Base-by-base conservation (phyloP, 2,797 vertebrate species). In the Dryobates pubescens region DNA sequence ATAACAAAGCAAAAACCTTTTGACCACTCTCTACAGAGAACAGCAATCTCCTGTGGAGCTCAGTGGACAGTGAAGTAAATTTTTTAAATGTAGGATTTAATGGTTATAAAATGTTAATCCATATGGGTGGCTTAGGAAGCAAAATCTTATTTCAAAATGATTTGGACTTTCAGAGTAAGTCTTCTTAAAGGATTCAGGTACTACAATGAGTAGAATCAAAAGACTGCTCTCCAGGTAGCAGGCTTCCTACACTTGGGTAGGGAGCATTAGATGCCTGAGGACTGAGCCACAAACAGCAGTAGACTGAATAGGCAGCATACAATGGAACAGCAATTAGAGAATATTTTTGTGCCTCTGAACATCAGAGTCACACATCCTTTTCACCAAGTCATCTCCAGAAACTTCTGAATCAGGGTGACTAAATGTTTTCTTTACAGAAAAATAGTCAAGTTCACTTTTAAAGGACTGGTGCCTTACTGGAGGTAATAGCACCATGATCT, bases 91-190 rank as follows among this genome's bases (percentile, higher is more conserved):
- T 34, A 75, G 26, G 24, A 78, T 81, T 91, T 93, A 92, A 68
- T 81, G 47, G 59, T 77, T 87, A n/a, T 67, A 86, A 86, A 87
- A 72, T 88, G 26, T 57, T 93, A 94, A 88, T 83, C 47, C n/a
- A n/a, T 75, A n/a, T 81, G 34, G 24, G 82, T 73, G 27, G 53
- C 4, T 67, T 73, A 92, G 84, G 76, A 70, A 72, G 89, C 57
- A 89, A 91, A 93, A 92, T 90, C 36, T 72, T 63, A 51, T 58
- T 94, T 93, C 63, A 63, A 92, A 89, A 73, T 63, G 47, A 82
- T 76, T 86, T 84, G 30, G 47, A 49, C 67, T 36, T 65, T 74
- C 19, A 78, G 47, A 61, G 30, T 49, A 82, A 72, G 69, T 74
- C 13, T 16, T 2, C 2, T 73, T 49, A 56, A 71, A 86, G 45